phyloP scores from a whole-genome alignment of 92 coral and sea anemone genomes.

The Paramuricea clavata region DNA sequence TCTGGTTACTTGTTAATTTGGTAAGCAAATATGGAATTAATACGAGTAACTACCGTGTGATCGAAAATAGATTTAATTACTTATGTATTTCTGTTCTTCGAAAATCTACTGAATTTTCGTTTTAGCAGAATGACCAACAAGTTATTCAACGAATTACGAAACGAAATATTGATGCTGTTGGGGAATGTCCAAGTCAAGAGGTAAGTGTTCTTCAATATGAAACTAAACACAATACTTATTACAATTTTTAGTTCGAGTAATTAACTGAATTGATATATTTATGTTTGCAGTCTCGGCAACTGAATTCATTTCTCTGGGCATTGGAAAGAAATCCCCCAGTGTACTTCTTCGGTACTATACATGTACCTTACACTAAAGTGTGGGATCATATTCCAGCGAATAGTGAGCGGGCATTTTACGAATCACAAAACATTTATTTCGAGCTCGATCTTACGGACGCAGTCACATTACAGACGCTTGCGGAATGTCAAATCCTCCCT shows the following conservation, averaged over 20 bases:
- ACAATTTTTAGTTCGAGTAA: not conserved
- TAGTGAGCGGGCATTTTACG: slow-evolving; percentile 89
- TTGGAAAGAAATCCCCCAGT: slow-evolving; percentile 89
- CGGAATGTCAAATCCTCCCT: slow-evolving; percentile 93
- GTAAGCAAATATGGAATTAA: slow-evolving; percentile 34
- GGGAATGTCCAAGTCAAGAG: slow-evolving; percentile 23
- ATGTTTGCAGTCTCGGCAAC: slow-evolving; percentile 34
- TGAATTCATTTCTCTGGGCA: slow-evolving; percentile 93
- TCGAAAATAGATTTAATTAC: not conserved
- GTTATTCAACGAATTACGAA: slow-evolving; percentile 17
- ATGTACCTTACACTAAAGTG: slow-evolving; percentile 96
- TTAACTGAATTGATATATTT: not conserved
- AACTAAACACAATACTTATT: not conserved
- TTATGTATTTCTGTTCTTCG: slow-evolving; percentile 4
- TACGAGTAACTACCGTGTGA: not conserved
- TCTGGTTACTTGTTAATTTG: slow-evolving; percentile 57
- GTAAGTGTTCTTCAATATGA: slow-evolving; percentile 1
- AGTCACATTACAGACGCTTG: slow-evolving; percentile 76
- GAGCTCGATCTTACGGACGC: slow-evolving; percentile 90
- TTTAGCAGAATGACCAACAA: slow-evolving; percentile 17
- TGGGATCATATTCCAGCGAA: slow-evolving; percentile 96
- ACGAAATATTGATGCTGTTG: not conserved
- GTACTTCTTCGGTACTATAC: slow-evolving; percentile 96
- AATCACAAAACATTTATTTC: slow-evolving; percentile 88
- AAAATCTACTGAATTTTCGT: not conserved